A percentile compares a stretch with the other conserved stretches of the same genome.
phyloP scores from a whole-genome alignment of 1,140 invertebrate genomes.

The Nilaparvata lugens region DNA sequence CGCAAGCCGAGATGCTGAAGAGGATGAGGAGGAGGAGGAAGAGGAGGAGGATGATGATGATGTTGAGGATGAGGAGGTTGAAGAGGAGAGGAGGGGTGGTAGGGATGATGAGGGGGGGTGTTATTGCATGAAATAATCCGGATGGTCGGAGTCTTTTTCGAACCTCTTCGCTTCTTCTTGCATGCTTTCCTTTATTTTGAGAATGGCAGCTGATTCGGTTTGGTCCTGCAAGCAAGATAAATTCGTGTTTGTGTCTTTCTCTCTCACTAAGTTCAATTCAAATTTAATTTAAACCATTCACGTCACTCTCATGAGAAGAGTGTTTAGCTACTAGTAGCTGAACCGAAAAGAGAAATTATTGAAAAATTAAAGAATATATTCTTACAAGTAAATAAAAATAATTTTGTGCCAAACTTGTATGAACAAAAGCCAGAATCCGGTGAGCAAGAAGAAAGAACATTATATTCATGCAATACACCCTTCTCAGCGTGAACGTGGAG shows the following conservation, averaged over 20 bases:
- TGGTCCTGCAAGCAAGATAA: constrained; percentile 47
- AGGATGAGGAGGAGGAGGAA: neutral
- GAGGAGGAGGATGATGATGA: neutral
- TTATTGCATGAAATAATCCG: constrained; percentile 84
- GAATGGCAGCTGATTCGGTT: constrained; percentile 95
- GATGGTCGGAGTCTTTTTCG: constrained; percentile 96
- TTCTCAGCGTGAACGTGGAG: constrained; percentile 10
- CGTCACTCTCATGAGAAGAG: constrained; percentile 15
- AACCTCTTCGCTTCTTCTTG: constrained; percentile 99
- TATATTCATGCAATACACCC: constrained; percentile 19
- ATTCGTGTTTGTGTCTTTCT: constrained; percentile 11
- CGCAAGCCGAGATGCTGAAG: neutral
- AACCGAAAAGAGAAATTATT: constrained; percentile 4
- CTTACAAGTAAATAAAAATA: constrained; percentile 6
- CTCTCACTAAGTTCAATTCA: neutral
- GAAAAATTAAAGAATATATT: neutral
- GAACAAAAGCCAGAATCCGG: neutral
- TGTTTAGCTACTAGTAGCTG: neutral
- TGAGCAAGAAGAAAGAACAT: constrained; percentile 16
- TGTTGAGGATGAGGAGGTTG: neutral
- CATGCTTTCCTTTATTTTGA: constrained; percentile 99
- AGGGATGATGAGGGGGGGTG: constrained; percentile 2
- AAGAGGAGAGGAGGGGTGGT: neutral
- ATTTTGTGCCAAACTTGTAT: constrained; percentile 5
- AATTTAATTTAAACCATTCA: constrained; percentile 13